Percentiles rank a stretch among this genome's conserved stretches.
phyloP scores from a whole-genome alignment of 2,888 invertebrate species.

The Nomada goodeniana region DNA sequence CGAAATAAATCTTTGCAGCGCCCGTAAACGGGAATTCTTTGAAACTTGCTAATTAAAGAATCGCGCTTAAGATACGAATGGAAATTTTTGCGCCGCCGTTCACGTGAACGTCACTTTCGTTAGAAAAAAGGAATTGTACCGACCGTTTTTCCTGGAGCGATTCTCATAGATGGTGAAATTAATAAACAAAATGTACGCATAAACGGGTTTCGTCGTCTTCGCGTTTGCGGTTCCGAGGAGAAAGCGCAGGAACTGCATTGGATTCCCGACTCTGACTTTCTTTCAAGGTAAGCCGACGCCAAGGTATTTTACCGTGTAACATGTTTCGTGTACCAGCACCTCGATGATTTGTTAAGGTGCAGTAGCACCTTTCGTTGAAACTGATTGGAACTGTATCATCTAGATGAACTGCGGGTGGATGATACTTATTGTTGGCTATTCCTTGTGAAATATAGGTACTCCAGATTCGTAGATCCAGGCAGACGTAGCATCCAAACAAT shows the following conservation, averaged over 20 bases:
- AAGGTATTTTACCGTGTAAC: too few relatives aligned
- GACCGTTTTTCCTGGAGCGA: neutral
- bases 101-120: neutral
- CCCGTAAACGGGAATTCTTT: slow-evolving; percentile 45
- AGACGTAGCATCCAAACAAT: slow-evolving; percentile 34
- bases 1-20: slow-evolving; percentile 60
- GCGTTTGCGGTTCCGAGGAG: too few relatives aligned
- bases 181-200: neutral
- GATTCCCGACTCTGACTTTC: too few relatives aligned
- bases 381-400: neutral
- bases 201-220: neutral
- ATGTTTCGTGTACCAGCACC: too few relatives aligned
- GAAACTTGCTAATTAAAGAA: slow-evolving; percentile 61
- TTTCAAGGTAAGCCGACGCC: too few relatives aligned
- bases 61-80: slow-evolving; percentile 38
- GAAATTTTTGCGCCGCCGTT: neutral
- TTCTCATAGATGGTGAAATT: too few relatives aligned
- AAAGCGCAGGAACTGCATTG: too few relatives aligned
- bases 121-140: neutral
- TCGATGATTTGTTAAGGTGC: too few relatives aligned
- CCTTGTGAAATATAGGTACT: slow-evolving; percentile 28
- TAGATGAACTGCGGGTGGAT: neutral
- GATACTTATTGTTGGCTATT: slow-evolving; percentile 29
- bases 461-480: slow-evolving; percentile 30
- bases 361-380: neutral